Evolutionary conservation across 2,888 invertebrate genomes (phyloP), one percentile per base, ranked within the genome.

Genomic region (Andrena hattorfiana): DNA sequence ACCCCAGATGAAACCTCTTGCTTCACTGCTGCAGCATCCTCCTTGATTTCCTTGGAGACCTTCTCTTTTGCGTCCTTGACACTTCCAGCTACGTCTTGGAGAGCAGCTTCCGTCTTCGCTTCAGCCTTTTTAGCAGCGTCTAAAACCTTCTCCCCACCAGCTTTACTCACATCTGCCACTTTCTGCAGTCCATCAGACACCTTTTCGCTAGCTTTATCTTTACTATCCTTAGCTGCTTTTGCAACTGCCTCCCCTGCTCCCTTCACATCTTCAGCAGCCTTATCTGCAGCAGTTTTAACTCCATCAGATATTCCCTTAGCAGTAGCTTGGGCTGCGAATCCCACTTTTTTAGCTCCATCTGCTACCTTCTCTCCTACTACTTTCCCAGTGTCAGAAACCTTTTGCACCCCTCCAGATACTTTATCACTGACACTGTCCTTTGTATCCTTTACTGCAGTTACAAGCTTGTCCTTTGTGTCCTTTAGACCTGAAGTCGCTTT

Each of bases 301-400:
- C 76, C 81, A 42, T 81, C 83, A 1, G 67, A 69, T 7, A 83
- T 26, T 13, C 28, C 76, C 1, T 60, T 8, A 0, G 56, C 72
- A 0, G 72, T 48, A 6, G 42, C 26, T n/a, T 59, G 35, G 2
- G 20, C 23, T 42, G 72, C 54, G 0, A 60, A 63, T 0, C 32
- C 71, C 0, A 35, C 59, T 13, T 71, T 26, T 7, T 84, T 67
- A 0, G 13, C 59, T 4, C 94, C 94, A 87, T 95, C 95, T 0
- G 92, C 94, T 94, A 56, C 94, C 94, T 89, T 95, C 94, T 32
- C 94, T 94, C 89, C 94, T 94, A 94, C 95, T 94, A 6, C 94
- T 94, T 90, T 95, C 4, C 80, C 81, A 20, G 70, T 48, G 48
- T 88, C 85, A 2, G 78, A 2, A 0, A 54, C n/a, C 5, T 60